Evolutionary conservation across 2,113 vertebrate species (phyloP), one percentile per base, ranked within the genome.

Genomic region (Psittacula cyanocephala): DNA sequence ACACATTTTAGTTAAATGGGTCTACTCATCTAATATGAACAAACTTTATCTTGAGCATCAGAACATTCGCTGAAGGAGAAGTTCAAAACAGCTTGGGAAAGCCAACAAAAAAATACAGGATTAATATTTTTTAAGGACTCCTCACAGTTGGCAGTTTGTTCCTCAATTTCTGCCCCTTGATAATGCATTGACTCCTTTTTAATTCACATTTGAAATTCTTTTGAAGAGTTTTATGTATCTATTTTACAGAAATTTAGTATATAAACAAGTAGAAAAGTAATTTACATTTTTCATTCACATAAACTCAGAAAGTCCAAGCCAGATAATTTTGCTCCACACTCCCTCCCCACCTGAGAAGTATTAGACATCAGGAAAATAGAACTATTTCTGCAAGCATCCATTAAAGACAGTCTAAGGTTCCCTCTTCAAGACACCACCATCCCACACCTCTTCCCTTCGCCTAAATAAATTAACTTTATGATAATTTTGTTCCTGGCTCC

Each of bases 401-500:
- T 67, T 70, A 86, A 75, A 77, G 37, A 74, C 17, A 49, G 3
- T 25, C 23, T 63, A 62, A 68, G 31, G n/a, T 85, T 93, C 35
- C 24, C 28, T 65, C 76, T 86, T 37, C 70, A 55, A 91, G 35
- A 49, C 6, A 18, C 27, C 31, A 63, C 22, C 4, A 0, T 46
- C 31, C 19, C 37, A 75, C 13, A 67, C 3, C 8, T 71, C 74
- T 35, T 88, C 39, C 60, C 43, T 86, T 89, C 25, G 77, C 64
- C 39, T 78, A 86, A 84, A 64, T 90, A 97, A 96, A 96, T 86
- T 86, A 96, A 65, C 28, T 79, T 43, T 18, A 77, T n/a, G 87
- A 86, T 91, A 95, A 94, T 95, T 72, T 96, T 95, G 86, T 96
- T 85, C 65, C 75, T 93, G 81, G 64, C 60, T 95, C 60, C 71